Base-by-base conservation (phyloP, 2,797 vertebrate genomes). In the Catharus ustulatus region DNA sequence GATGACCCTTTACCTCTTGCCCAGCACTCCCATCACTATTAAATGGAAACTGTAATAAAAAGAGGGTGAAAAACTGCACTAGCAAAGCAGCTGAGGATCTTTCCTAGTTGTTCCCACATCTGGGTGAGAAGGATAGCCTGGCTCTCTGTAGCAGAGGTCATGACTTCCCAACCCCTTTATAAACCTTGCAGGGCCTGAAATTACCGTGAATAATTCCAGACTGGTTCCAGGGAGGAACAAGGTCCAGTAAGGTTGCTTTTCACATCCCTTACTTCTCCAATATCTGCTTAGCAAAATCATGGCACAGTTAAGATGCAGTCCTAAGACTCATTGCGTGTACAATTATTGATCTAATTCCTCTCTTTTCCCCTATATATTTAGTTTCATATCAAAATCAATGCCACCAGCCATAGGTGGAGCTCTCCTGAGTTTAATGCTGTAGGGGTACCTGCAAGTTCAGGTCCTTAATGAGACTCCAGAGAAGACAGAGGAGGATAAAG, bases 281-380 rank as follows among this genome's bases (percentile, higher is more conserved):
- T 15, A 74, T 26, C 72, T 89, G 66, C 73, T 68, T 80, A 86
- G 66, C 30, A 83, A 71, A 91, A 55, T 48, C 32, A 20, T 0
- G 13, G 68, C 5, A 9, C 51, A 54, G 38, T 57, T 77, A 36
- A 74, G 36, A 66, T 23, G 30, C 7, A 75, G 30, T 51, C 36
- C 55, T 63, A 40, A 57, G 64, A 58, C 19, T 74, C 69, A 46
- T 0, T 57, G 34, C n/a, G 49, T 0, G 2, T 30, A 32, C 5
- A 18, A 55, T 59, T 73, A 77, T 55, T 57, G 46, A 73, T 43
- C 36, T 8, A 81, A 45, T 66, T 78, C 58, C n/a, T 38, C 22
- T 58, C 40, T 76, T 57, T 64, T 1, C 18, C 11, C 15, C 30
- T 30, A 9, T 1, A n/a, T n/a, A 42, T n/a, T 45, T 67, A 27